Evolutionary conservation across 2,113 vertebrate species (phyloP).

Genomic region (Electrona antarctica): DNA sequence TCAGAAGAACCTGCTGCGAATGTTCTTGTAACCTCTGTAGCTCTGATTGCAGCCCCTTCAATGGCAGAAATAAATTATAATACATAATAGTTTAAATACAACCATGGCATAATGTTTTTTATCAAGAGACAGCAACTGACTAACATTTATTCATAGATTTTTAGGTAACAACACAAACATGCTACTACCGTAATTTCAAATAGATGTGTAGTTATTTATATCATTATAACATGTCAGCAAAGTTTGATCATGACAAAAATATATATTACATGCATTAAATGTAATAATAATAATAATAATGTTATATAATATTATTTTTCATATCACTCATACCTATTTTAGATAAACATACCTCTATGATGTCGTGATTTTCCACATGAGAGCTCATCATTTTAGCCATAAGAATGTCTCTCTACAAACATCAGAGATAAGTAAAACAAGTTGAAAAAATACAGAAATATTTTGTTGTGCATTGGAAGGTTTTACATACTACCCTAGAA

Average conservation of each 20-base stretch:
- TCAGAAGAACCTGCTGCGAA: conserved; percentile 73
- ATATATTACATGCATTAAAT: too few relatives aligned
- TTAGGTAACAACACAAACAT: neutral
- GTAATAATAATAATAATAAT: too few relatives aligned
- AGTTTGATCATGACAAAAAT: too few relatives aligned
- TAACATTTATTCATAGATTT: neutral
- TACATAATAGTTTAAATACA: neutral
- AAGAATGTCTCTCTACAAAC: conserved; percentile 68
- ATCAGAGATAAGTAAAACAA: neutral
- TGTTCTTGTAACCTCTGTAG: conserved; percentile 74
- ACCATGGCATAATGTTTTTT: neutral
- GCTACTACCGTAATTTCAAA: too few relatives aligned
- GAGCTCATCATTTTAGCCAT: conserved; percentile 76
- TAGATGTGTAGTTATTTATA: too few relatives aligned
- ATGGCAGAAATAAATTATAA: conserved; percentile 10
- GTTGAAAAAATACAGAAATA: neutral
- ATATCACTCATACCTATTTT: neutral
- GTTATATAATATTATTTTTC: too few relatives aligned
- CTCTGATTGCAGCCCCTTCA: conserved; percentile 75
- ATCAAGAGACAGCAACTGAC: neutral
- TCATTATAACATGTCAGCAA: too few relatives aligned
- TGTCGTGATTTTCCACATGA: conserved; percentile 73
- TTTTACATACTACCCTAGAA: neutral
- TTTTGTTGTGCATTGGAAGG: neutral
- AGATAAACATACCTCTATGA: conserved; percentile 69